Evolutionary conservation across 2,888 invertebrate genomes (phyloP).

Genomic region (Hemithea aestivaria): DNA sequence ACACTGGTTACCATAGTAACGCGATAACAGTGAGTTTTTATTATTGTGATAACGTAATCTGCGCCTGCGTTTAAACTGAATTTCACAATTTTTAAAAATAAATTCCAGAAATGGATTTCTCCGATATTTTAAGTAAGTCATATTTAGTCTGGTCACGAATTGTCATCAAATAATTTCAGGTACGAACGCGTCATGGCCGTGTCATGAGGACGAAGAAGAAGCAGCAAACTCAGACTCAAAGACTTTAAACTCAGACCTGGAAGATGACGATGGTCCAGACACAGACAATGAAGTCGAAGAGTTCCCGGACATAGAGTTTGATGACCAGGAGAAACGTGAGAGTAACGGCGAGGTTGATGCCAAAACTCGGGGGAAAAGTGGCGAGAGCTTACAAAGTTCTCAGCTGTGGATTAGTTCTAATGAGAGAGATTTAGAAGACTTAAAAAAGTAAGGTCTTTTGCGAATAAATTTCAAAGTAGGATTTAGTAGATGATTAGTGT

Average conservation of each 20-base stretch:
- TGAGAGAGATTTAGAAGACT: constrained; percentile 77
- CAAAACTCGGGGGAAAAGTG: constrained; percentile 35
- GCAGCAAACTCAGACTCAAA: constrained; percentile 67
- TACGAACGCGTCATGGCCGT: constrained; percentile 67
- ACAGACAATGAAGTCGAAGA: constrained; percentile 59
- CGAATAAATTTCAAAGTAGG: no score
- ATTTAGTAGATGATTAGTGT: no score
- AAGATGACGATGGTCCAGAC: constrained; percentile 61
- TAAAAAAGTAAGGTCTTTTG: constrained; percentile 60
- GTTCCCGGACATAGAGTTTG: constrained; percentile 60
- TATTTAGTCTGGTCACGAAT: no score
- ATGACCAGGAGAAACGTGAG: constrained; percentile 55
- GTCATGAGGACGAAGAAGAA: constrained; percentile 70
- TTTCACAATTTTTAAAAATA: no score
- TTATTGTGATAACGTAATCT: no score
- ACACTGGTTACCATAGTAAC: no score
- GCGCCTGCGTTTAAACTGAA: no score
- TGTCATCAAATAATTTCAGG: no score
- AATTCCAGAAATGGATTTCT: no score
- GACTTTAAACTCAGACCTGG: constrained; percentile 62
- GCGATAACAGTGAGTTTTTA: no score
- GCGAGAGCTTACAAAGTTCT: constrained; percentile 60
- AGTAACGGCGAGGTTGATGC: constrained; percentile 39
- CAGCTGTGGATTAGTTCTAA: constrained; percentile 63
- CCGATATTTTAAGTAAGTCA: no score